Evolutionary conservation across 2,888 invertebrate genomes (phyloP), one percentile per base, ranked within the genome.

Genomic region (Lathronympha strigana): DNA sequence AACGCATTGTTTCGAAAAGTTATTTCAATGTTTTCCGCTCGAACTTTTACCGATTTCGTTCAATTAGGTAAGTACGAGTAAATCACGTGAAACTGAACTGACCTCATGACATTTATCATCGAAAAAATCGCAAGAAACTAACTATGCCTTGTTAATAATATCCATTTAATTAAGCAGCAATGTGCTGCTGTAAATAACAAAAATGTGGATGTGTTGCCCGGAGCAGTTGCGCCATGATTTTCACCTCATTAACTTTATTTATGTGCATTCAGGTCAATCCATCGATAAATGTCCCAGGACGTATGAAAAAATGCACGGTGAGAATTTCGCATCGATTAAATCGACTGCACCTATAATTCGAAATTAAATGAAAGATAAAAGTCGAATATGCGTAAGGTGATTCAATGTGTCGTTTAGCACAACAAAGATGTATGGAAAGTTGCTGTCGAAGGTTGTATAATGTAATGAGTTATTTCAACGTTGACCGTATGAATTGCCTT

Each of bases 211-310:
- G 62, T 66, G 63, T 64, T 67, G 66, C 63, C 67, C 61, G 72
- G 73, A 72, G 73, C 57, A 67, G 55, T 73, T 76, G 71, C 78
- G 79, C 75, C 80, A 82, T 83, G 81, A 82, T 82, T 87, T 84
- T 87, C 80, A 78, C 78, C 81, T 87, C 84, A 87, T 88, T 88
- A 87, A 83, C 76, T 86, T 86, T 85, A 87, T 87, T 87, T 88
- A 87, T 82, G 82, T 80, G 76, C 78, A 74, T 80, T 78, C 81
- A 69, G 81, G 79, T 81, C 82, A 85, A 82, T 86, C 80, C 81
- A 86, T 83, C 83, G 85, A 84, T 83, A 80, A 87, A 82, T 78
- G 82, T 82, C 79, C 79, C 77, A 75, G 73, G 76, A 75, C 77
- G 74, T 71, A 76, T 74, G 77, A 80, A 87, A 87, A 86, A 73